Evolutionary conservation across 2,888 invertebrate genomes (phyloP).

Genomic region (Galerucella nymphaeae): DNA sequence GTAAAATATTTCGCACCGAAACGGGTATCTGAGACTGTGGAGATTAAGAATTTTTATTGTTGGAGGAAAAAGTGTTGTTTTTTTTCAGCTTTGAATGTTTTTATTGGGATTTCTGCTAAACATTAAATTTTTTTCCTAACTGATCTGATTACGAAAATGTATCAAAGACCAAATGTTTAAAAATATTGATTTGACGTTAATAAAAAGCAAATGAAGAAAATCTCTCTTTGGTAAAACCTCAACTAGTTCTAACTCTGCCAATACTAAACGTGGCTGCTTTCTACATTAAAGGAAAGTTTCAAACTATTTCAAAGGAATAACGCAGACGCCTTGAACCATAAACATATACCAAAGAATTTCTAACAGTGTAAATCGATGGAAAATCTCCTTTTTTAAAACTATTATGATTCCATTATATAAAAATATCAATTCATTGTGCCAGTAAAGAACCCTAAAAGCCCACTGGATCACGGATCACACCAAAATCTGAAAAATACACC

Average conservation of each 20-base stretch:
- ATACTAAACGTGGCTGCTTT: too few species aligned
- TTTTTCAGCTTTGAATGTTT: not conserved
- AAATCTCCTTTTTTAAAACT: not conserved
- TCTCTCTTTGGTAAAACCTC: too few species aligned
- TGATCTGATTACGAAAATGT: too few species aligned
- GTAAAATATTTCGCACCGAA: constrained; percentile 8
- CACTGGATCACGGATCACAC: constrained; percentile 17
- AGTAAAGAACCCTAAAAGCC: constrained; percentile 9
- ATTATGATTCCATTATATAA: not conserved
- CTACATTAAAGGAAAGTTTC: too few species aligned
- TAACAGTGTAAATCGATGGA: not conserved
- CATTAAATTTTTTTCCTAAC: too few species aligned
- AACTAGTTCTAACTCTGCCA: too few species aligned
- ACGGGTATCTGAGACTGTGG: not conserved
- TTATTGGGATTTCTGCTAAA: not conserved
- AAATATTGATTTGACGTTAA: too few species aligned
- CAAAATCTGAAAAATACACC: constrained; percentile 23
- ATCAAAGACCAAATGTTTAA: too few species aligned
- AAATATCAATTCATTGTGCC: constrained; percentile 5
- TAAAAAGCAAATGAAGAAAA: too few species aligned
- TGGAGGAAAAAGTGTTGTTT: not conserved
- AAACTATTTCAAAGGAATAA: too few species aligned
- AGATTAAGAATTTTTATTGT: not conserved
- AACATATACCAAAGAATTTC: not conserved
- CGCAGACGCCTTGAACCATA: too few species aligned